Evolutionary conservation across 2,797 vertebrate species (phyloP).

Genomic region (Micropoecilia bifurca): DNA sequence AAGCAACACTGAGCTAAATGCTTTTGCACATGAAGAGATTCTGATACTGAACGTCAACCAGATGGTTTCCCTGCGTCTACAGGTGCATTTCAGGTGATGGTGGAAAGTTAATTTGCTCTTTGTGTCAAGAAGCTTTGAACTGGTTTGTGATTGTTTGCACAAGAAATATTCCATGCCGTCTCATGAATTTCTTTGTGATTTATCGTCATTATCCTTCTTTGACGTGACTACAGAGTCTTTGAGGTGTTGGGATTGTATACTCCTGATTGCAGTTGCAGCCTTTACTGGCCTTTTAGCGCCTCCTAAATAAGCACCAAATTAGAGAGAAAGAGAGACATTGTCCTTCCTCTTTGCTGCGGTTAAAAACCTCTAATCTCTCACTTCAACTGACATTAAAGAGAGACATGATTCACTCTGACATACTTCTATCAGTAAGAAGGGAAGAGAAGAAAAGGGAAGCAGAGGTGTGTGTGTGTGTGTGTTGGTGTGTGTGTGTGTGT

Average conservation of each 20-base stretch:
- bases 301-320: constrained; percentile 82
- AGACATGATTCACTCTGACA: constrained; percentile 72
- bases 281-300: constrained; percentile 49
- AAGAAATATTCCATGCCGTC: not conserved
- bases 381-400: constrained; percentile 76
- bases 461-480: constrained; percentile 22
- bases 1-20: not conserved
- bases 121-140: not conserved
- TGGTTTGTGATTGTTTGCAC: not conserved
- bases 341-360: constrained; percentile 58
- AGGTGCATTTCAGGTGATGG: not conserved
- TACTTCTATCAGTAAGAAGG: constrained; percentile 81
- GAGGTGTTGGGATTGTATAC: not conserved
- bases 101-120: not conserved
- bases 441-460: constrained; percentile 14
- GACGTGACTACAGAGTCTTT: not conserved
- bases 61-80: not conserved
- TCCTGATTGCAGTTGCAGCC: constrained; percentile 32
- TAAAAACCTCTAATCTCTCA: constrained; percentile 83
- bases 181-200: not conserved
- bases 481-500: constrained; percentile 21
- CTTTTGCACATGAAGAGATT: not conserved
- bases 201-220: not conserved
- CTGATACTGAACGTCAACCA: not conserved
- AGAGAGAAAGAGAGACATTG: constrained; percentile 77